Evolutionary conservation across 1,140 invertebrate genomes (phyloP), one percentile per base, ranked within the genome.

Genomic region (Macrobrachium nipponense): DNA sequence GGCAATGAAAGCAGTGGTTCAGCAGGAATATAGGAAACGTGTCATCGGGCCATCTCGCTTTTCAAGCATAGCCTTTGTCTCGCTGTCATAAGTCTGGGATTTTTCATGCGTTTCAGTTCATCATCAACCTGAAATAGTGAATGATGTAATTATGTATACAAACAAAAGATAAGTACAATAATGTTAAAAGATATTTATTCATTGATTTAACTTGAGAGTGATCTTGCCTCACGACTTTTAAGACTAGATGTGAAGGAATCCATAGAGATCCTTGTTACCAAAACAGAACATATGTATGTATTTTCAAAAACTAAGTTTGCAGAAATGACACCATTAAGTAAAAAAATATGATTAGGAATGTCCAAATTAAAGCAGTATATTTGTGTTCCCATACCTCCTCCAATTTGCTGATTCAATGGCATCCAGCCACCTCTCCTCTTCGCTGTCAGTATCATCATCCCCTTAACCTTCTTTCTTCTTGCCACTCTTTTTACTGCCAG

Each of bases 41-140:
- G 89, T 95, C 95, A 62, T 95, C 94, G 97, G 95, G 72, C 79
- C 82, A 75, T 88, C 81, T 73, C 61, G 82, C 20, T 66, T 87
- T 91, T 98, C 97, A 90, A 98, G 95, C 95, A 98, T 95, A 10
- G 97, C 97, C 90, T 93, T 92, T 98, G 97, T 89, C 97, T 93
- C 11, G 97, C 97, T 36, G 97, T 99, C 95, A 98, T 97, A 89
- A 98, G 92, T 91, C 96, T 96, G 0, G 97, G 97, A 93, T 98
- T 96, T 91, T 97, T 97, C n/a, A 98, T 97, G 92, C 98, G 97
- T 90, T 97, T 97, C 14, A 98, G 90, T 91, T 98, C 97, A 86
- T 97, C 97, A 92, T 98, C 97, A n/a, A 97, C 94, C 94, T 96
- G 87, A 58, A 90, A 91, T 78, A 59, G 17, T 51, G 86, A 73